Base-by-base conservation (phyloP, 2,113 vertebrate genomes). In the Ceyx margarethae region DNA sequence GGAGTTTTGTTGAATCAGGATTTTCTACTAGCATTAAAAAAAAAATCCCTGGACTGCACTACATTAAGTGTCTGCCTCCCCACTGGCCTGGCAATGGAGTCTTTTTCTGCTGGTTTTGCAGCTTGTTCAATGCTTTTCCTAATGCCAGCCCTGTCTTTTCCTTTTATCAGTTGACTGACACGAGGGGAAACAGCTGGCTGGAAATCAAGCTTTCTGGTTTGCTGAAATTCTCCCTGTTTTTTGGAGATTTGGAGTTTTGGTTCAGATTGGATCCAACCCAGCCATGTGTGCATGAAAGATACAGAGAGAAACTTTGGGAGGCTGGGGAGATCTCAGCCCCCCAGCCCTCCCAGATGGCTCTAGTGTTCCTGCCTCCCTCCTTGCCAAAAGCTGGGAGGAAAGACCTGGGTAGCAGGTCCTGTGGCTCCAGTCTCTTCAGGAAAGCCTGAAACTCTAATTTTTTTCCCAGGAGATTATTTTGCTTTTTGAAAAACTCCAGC, bases 91-190 rank as follows among this genome's bases (percentile, higher is more conserved):
- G 91, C 90, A 82, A 51, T 26, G 67, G 85, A 92, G n/a, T 5
- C 22, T 82, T 92, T 95, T 95, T 89, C 91, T 94, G 89, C 90
- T 90, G 91, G 50, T 93, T 93, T 95, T 93, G 94, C 92, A 95
- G 92, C 92, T 94, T 93, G 45, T 56, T 84, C 3, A 0, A 66
- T 92, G 89, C 40, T 93, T 89, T 82, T 74, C 77, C 90, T 92
- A 92, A 88, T 64, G 71, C 87, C 88, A 95, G 42, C 64, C 72
- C 56, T 33, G 26, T 81, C 78, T 91, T 95, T 94, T 87, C 43
- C 72, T 74, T 93, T 95, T 90, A 91, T 96, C 93, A 91, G 76
- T 89, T 68, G 85, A 85, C 68, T 95, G 92, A 81, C 93, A 89
- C 2, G 10, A 90, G 89, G 78, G 91, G 94, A 62, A 91, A 64